phyloP scores from a whole-genome alignment of 2,797 vertebrate genomes.

The Rachycentron canadum region DNA sequence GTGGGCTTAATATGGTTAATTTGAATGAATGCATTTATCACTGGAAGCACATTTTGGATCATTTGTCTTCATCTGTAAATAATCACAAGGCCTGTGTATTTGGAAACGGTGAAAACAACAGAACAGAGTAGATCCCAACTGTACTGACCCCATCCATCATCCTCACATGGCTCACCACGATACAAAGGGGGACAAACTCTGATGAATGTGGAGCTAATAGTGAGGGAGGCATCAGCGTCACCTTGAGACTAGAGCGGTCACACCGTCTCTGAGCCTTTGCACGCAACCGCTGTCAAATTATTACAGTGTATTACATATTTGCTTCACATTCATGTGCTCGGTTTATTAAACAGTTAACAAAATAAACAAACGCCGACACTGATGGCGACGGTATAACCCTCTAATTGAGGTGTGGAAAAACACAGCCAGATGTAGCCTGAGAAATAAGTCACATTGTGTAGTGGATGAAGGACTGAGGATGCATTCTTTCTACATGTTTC shows the following conservation, averaged over 20 bases:
- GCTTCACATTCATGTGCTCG: background rate
- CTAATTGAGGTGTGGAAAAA: conserved; percentile 54
- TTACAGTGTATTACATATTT: conserved; percentile 15
- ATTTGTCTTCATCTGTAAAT: conserved; percentile 51
- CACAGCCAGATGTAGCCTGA: conserved; percentile 44
- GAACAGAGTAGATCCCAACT: conserved; percentile 24
- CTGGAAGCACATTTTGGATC: conserved; percentile 1
- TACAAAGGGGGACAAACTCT: conserved; percentile 17
- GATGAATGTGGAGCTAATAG: conserved; percentile 37
- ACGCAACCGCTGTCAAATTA: conserved; percentile 25
- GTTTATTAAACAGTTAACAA: conserved; percentile 16
- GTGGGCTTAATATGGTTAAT: too few relatives aligned
- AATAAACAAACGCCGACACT: conserved; percentile 54
- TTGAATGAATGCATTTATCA: too few relatives aligned
- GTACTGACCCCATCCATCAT: conserved; percentile 50
- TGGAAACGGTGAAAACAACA: conserved; percentile 48
- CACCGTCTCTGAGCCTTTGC: conserved; percentile 1
- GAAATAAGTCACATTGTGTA: conserved; percentile 52
- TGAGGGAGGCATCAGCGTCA: conserved; percentile 20
- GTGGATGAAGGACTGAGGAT: conserved; percentile 1
- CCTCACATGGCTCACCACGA: conserved; percentile 36
- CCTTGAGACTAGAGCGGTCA: conserved; percentile 15
- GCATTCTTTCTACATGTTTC: conserved; percentile 57
- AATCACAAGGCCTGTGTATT: conserved; percentile 24
- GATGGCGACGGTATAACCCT: conserved; percentile 38